Conservation (phyloP, 1,140 invertebrate species). For the Galleria mellonella region DNA sequence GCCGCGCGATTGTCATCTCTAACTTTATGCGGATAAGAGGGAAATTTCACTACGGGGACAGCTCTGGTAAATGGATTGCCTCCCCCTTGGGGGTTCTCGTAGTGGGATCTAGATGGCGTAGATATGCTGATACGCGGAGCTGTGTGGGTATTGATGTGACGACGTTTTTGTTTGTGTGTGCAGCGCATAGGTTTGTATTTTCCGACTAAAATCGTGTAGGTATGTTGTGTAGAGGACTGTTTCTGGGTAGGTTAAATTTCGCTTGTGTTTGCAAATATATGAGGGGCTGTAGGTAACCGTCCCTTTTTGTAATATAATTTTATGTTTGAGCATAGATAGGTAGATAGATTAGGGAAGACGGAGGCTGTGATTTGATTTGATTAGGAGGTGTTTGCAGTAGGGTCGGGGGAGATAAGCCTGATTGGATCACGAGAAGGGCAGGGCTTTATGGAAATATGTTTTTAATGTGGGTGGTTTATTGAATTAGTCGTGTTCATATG, state of each 20-base stretch:
- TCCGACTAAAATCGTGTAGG: slow-evolving; percentile 44
- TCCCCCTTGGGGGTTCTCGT: slow-evolving; percentile 70
- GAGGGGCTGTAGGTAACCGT: slow-evolving; percentile 64
- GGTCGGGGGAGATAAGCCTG: slow-evolving; percentile 61
- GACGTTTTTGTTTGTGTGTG: slow-evolving; percentile 27
- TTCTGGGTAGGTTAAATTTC: slow-evolving; percentile 66
- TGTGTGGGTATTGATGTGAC: slow-evolving; percentile 45
- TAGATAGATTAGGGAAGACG: slow-evolving; percentile 68
- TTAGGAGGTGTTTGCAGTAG: slow-evolving; percentile 68
- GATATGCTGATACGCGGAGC: slow-evolving; percentile 62
- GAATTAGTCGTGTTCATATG: slow-evolving; percentile 57
- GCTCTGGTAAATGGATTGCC: slow-evolving; percentile 69
- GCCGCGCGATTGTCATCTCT: slow-evolving; percentile 68
- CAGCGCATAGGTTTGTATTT: slow-evolving; percentile 45
- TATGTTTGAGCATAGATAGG: slow-evolving; percentile 68
- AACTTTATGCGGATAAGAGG: slow-evolving; percentile 43
- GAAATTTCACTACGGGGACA: slow-evolving; percentile 41
- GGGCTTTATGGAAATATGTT: slow-evolving; percentile 68
- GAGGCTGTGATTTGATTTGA: slow-evolving; percentile 73
- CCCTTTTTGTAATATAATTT: slow-evolving; percentile 72
- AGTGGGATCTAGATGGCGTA: slow-evolving; percentile 73
- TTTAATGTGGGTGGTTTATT: slow-evolving; percentile 70
- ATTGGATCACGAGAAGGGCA: slow-evolving; percentile 55
- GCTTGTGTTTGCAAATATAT: slow-evolving; percentile 69
- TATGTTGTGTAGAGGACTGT: slow-evolving; percentile 43